Evolutionary conservation across 2,113 vertebrate species (phyloP).

Genomic region (Bos indicus): DNA sequence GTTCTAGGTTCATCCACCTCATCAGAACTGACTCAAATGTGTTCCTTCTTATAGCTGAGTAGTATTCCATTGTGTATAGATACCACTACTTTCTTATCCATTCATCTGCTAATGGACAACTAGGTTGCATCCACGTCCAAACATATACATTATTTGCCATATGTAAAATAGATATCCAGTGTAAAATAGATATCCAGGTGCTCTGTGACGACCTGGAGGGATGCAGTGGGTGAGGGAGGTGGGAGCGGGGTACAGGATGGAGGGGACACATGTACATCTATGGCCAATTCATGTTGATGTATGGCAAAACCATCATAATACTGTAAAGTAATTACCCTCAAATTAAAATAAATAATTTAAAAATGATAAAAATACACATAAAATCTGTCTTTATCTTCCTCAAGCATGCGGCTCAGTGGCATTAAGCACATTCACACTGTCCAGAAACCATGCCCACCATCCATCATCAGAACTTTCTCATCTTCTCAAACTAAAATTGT

Average conservation of each 20-base stretch:
- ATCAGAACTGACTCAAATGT: neutral
- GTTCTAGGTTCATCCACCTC: neutral
- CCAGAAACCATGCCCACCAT: neutral
- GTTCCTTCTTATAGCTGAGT: neutral
- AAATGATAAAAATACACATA: neutral
- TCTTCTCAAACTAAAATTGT: neutral
- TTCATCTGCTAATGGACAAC: neutral
- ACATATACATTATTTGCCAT: neutral
- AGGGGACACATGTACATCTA: neutral
- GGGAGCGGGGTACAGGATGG: neutral
- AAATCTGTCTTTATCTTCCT: neutral
- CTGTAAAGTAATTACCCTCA: neutral
- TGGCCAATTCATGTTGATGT: neutral
- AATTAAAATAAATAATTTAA: neutral
- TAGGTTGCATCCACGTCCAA: neutral
- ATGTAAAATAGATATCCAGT: neutral
- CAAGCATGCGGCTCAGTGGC: fast-evolving
- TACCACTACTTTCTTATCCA: neutral
- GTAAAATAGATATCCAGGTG: neutral
- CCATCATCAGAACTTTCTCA: neutral
- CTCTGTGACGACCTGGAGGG: neutral
- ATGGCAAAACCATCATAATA: neutral
- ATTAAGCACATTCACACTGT: fast-evolving
- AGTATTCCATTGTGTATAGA: neutral
- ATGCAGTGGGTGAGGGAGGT: neutral